Evolutionary conservation across 2,888 invertebrate genomes (phyloP), one percentile per base, ranked within the genome.

Genomic region (Cosmia trapezina): DNA sequence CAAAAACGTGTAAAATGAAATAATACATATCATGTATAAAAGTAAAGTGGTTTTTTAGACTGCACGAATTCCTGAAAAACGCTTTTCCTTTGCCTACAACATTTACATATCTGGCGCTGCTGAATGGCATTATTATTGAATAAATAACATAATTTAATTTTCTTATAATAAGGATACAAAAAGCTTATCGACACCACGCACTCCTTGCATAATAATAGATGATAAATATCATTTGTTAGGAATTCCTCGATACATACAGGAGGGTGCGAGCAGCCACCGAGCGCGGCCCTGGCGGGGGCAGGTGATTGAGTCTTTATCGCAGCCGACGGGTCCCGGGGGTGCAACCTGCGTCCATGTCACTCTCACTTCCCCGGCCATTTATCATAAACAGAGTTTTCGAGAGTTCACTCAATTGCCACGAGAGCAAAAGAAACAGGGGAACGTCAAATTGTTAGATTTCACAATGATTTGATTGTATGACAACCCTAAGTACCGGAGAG

Each of bases 251-350:
- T 89, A 88, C 83, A 87, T 86, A 0, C 70, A 17, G 45, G 60
- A 83, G 88, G 89, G 88, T 80, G 85, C 83, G 80, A 79, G 82
- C 86, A 89, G 90, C 89, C 88, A 87, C 86, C 84, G 84, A 81
- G 66, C 77, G 12, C 79, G 86, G 83, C 51, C 79, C 91, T 93
- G 94, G 92, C 92, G 90, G 87, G 88, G 89, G 88, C 93, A 93
- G 92, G 92, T 93, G 93, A 94, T 94, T 93, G 93, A 93, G 93
- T 90, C 92, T 91, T 93, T 94, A 93, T 93, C 92, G 89, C 86
- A 74, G 82, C 75, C 84, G 87, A 83, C 86, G 84, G 81, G 84
- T 82, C 88, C 87, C 89, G 87, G 83, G 93, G 92, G 92, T 91
- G 92, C 92, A 91, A 89, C 90, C 89, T 89, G 88, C 89, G 86